These are phyloP conservation scores for Hippopotamus amphibius DNA, from an alignment of 2,113 vertebrate genomes.

Conservation along the genomic window DNA sequence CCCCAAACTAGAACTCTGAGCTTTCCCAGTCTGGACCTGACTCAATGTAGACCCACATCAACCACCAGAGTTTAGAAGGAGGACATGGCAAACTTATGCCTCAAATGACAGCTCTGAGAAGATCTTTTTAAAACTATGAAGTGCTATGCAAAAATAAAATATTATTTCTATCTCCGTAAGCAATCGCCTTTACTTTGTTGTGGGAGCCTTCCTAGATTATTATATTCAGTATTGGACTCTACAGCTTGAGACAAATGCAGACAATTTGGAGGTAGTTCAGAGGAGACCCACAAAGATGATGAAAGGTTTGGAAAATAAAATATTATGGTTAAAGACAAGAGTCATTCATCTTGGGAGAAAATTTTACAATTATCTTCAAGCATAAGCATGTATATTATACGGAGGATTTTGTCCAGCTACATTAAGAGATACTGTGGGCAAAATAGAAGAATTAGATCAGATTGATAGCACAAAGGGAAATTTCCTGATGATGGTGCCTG, in stretches of 20 bases:
- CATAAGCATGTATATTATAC: background rate
- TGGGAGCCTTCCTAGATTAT: background rate
- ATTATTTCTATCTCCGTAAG: background rate
- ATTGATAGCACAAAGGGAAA: background rate
- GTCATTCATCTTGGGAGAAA: slow-evolving; percentile 35
- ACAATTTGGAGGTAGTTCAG: slow-evolving; percentile 50
- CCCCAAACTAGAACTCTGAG: background rate
- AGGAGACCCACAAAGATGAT: slow-evolving; percentile 63
- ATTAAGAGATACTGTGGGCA: background rate
- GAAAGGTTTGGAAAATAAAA: slow-evolving; percentile 59
- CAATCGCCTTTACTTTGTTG: slow-evolving; percentile 49
- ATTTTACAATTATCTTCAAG: slow-evolving; percentile 46
- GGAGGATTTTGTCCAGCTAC: background rate
- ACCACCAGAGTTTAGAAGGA: background rate
- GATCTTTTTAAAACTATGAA: slow-evolving; percentile 32
- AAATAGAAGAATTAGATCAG: background rate
- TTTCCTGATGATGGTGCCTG: background rate
- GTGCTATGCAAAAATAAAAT: slow-evolving; percentile 43
- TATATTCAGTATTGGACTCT: background rate
- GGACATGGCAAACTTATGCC: background rate
- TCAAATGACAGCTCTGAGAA: slow-evolving; percentile 32
- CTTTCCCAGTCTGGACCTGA: background rate
- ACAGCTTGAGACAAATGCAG: slow-evolving; percentile 26
- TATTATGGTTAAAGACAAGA: slow-evolving; percentile 31
- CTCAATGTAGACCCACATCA: background rate